These are phyloP conservation scores for Charina bottae DNA, from an alignment of 2,113 vertebrate species.

Conservation along the genomic window DNA sequence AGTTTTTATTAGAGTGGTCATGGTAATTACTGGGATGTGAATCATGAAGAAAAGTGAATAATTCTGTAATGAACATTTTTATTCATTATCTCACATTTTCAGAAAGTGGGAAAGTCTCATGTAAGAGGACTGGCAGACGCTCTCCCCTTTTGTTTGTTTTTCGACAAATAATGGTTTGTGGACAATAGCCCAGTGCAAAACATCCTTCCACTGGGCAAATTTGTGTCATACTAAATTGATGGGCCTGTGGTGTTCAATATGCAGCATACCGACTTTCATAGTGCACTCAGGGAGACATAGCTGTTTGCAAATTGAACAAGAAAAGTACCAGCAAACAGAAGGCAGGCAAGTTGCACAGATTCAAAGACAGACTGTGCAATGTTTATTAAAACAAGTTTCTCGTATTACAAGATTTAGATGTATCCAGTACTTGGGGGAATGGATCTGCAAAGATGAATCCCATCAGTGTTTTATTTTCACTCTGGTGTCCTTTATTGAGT, in stretches of 20 bases:
- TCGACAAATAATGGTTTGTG: constrained; percentile 71
- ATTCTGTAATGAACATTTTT: constrained; percentile 95
- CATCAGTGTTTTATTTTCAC: not conserved
- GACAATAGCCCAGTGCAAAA: constrained; percentile 54
- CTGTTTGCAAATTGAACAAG: constrained; percentile 31
- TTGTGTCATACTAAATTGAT: constrained; percentile 34
- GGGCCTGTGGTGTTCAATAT: not conserved
- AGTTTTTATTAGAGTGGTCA: constrained; percentile 93
- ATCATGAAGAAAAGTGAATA: constrained; percentile 93
- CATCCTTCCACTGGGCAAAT: constrained; percentile 32
- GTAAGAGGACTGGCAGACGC: constrained; percentile 46
- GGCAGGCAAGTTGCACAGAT: not conserved
- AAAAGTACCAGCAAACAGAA: not conserved
- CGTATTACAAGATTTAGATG: not conserved
- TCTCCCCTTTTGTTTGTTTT: constrained; percentile 75
- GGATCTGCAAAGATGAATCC: not conserved
- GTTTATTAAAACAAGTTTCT: constrained; percentile 21
- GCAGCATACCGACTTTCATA: accelerated
- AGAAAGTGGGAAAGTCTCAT: constrained; percentile 69
- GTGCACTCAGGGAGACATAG: not conserved
- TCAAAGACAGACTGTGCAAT: not conserved
- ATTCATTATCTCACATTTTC: constrained; percentile 87
- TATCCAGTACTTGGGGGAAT: not conserved
- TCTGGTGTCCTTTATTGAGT: accelerated
- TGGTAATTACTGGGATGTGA: constrained; percentile 96